phyloP scores from a whole-genome alignment of 2,888 invertebrate genomes.

The Tanytarsus gracilentus region DNA sequence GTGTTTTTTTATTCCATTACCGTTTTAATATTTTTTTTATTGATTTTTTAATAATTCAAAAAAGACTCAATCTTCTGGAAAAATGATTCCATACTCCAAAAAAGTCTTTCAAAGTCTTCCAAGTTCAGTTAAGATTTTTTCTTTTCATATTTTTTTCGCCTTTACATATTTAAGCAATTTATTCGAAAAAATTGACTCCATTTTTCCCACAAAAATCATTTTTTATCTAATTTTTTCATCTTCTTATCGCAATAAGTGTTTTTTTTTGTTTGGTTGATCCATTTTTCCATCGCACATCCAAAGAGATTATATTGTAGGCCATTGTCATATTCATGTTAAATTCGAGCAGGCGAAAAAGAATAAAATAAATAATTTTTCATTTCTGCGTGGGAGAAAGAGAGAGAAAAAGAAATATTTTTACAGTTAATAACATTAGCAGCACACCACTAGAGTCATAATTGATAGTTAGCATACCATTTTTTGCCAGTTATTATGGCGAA shows the following conservation, averaged over 20 bases:
- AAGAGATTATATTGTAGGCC: conserved; percentile 15
- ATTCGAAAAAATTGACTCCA: conserved; percentile 5
- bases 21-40: conserved; percentile 3
- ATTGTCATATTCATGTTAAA: neutral
- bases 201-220: neutral
- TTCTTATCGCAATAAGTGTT: neutral
- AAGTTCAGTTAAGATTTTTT: neutral
- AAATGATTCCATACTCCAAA: neutral
- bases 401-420: neutral
- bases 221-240: neutral
- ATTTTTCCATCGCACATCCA: neutral
- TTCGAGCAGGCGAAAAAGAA: conserved; percentile 1
- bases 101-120: conserved; percentile 19
- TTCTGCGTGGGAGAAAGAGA: neutral
- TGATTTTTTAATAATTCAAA: neutral
- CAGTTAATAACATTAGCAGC: no score
- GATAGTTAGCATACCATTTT: neutral
- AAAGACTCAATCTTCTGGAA: neutral
- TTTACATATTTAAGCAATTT: no score
- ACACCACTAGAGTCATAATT: no score
- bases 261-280: neutral
- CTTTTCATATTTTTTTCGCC: no score
- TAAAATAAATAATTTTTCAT: neutral
- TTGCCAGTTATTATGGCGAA: conserved; percentile 5
- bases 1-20: no score